A percentile compares a stretch with the other conserved stretches of the same genome.
phyloP scores from a whole-genome alignment of 2,888 invertebrate species.

The Drosophila histrio region DNA sequence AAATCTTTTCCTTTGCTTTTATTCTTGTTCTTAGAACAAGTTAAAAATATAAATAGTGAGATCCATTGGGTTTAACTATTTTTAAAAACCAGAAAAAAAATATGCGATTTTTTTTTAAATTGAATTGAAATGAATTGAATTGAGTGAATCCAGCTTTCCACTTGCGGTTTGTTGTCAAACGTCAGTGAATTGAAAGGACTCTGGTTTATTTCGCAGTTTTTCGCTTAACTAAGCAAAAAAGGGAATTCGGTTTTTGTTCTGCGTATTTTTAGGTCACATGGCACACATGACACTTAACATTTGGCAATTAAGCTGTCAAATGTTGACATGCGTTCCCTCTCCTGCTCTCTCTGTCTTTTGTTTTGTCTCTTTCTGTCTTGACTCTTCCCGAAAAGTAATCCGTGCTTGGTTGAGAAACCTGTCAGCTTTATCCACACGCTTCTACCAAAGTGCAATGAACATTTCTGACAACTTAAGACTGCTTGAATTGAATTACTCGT shows the following conservation, averaged over 20 bases:
- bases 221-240: slow-evolving; percentile 17
- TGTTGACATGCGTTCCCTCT: slow-evolving; percentile 16
- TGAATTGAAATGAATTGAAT: too few species aligned
- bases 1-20: too few species aligned
- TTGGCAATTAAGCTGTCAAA: slow-evolving; percentile 67
- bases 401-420: slow-evolving; percentile 25
- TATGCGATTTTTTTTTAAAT: too few species aligned
- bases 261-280: slow-evolving; percentile 35
- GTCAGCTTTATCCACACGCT: slow-evolving; percentile 37
- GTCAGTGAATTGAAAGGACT: slow-evolving; percentile 32
- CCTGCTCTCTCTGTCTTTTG: neutral
- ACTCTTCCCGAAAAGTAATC: slow-evolving; percentile 4
- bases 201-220: slow-evolving; percentile 25
- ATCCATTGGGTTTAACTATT: too few species aligned
- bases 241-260: slow-evolving; percentile 12
- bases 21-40: too few species aligned
- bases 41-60: too few species aligned
- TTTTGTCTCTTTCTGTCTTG: neutral
- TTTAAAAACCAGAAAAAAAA: too few species aligned
- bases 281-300: slow-evolving; percentile 54
- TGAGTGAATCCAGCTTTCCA: neutral
- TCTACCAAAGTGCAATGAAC: slow-evolving; percentile 27
- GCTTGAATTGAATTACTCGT: slow-evolving; percentile 53
- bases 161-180: slow-evolving; percentile 27
- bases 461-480: slow-evolving; percentile 29